Conservation (phyloP, 2,797 vertebrate genomes). For the Urophycis tenuis region DNA sequence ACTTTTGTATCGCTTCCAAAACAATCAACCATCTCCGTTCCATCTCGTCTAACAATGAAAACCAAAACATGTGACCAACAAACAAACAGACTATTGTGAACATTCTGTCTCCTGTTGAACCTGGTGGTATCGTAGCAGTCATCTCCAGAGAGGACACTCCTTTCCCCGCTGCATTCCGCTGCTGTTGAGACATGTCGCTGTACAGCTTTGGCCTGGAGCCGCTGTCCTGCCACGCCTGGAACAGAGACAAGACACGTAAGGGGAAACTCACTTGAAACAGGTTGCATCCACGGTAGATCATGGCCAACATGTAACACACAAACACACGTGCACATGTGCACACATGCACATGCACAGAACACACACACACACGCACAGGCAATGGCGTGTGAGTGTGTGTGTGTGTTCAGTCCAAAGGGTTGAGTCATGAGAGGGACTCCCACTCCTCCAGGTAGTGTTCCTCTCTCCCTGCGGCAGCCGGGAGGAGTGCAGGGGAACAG, state of each 20-base stretch:
- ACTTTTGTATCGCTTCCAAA: background rate
- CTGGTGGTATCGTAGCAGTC: slow-evolving; percentile 24
- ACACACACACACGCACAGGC: too few relatives aligned
- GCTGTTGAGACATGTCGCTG: slow-evolving; percentile 68
- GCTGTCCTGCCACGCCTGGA: slow-evolving; percentile 77
- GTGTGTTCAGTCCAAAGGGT: too few relatives aligned
- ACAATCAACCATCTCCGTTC: background rate
- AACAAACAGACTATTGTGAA: background rate
- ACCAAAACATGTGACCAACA: background rate
- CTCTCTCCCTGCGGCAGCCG: background rate
- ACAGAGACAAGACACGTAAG: slow-evolving; percentile 68
- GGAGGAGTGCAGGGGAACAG: background rate
- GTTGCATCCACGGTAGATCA: background rate
- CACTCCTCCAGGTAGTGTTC: background rate
- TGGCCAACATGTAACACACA: background rate
- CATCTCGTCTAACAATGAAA: background rate
- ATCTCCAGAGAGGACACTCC: slow-evolving; percentile 30
- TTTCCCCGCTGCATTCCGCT: slow-evolving; percentile 58
- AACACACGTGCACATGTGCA: background rate
- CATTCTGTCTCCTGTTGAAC: slow-evolving; percentile 11
- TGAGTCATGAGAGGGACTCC: background rate
- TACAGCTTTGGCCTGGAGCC: slow-evolving; percentile 76
- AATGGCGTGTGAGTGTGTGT: too few relatives aligned
- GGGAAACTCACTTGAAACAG: slow-evolving; percentile 31
- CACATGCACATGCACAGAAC: background rate